Evolutionary conservation across 1,140 invertebrate genomes (phyloP).

Genomic region (Drosophila lini): DNA sequence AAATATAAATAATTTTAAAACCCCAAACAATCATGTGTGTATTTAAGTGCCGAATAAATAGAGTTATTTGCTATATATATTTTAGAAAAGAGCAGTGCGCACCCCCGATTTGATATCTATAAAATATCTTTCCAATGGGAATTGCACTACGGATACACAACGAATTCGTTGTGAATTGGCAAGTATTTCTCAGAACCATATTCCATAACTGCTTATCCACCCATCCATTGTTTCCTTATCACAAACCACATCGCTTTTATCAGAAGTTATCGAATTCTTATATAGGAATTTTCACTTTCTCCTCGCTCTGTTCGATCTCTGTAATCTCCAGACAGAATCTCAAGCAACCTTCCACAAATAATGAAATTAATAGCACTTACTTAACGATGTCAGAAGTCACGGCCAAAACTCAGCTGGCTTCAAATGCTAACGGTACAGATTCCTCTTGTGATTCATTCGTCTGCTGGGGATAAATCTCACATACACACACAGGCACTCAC

Average conservation of each 20-base stretch:
- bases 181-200: neutral
- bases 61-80: neutral
- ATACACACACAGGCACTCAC: neutral
- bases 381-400: neutral
- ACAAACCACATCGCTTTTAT: neutral
- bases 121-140: neutral
- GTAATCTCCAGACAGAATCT: neutral
- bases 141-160: neutral
- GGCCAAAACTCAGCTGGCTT: neutral
- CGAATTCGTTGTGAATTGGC: neutral
- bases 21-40: no score
- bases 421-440: slow-evolving; percentile 7
- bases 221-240: slow-evolving; percentile 13
- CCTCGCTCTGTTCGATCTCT: neutral
- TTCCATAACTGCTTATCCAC: neutral
- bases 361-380: slow-evolving; percentile 8
- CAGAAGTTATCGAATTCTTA: neutral
- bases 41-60: neutral
- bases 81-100: no score
- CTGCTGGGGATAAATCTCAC: slow-evolving; percentile 7
- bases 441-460: slow-evolving; percentile 16
- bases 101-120: slow-evolving; percentile 2
- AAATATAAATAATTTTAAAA: no score
- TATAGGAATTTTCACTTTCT: neutral
- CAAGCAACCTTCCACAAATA: neutral